Evolutionary conservation across 2,888 invertebrate species (phyloP), one percentile per base, ranked within the genome.

Genomic region (Drosophila multiciliata): DNA sequence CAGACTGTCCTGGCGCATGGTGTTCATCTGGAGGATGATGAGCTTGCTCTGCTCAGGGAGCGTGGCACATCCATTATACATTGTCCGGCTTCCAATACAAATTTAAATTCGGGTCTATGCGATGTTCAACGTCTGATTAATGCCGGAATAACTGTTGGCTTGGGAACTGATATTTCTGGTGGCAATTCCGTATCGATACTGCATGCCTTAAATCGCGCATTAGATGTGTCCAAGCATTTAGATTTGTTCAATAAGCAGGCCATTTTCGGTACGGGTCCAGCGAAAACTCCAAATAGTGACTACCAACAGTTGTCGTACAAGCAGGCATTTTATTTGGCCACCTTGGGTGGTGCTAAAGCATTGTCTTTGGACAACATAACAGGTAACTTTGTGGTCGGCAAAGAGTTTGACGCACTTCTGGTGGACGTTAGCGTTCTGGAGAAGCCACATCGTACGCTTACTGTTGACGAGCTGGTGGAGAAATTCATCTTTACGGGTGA

Each of bases 161-260:
- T 98, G 50, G 98, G 98, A 79, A 97, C 98, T 91, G 98, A 98
- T 93, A 95, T 98, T 11, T 94, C 98, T 0, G 98, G 97, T 2
- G 98, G 98, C 0, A 96, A 96, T 89, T 96, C 94, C 54, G 94
- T 96, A 0, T 96, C 96, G 0, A 96, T 98, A 69, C 90, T 97
- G 63, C 96, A 96, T 87, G 95, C 96, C 2, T 96, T 98, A 92
- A 94, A 96, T 66, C 94, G 95, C 11, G 94, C 97, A 0, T 94
- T 98, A 87, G 95, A 96, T 79, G 95, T 96, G 0, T 97, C 98
- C 0, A 95, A 95, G 69, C 95, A 95, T 83, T 85, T 97, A 23
- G 94, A 95, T 40, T 94, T 95, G 71, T 80, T 94, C 29, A 93
- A 94, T 54, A 93, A 94, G 23, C 92, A 93, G 38, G 58, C 90